Evolutionary conservation across 2,888 invertebrate species (phyloP), one percentile per base, ranked within the genome.

Genomic region (Polydrusus cervinus): DNA sequence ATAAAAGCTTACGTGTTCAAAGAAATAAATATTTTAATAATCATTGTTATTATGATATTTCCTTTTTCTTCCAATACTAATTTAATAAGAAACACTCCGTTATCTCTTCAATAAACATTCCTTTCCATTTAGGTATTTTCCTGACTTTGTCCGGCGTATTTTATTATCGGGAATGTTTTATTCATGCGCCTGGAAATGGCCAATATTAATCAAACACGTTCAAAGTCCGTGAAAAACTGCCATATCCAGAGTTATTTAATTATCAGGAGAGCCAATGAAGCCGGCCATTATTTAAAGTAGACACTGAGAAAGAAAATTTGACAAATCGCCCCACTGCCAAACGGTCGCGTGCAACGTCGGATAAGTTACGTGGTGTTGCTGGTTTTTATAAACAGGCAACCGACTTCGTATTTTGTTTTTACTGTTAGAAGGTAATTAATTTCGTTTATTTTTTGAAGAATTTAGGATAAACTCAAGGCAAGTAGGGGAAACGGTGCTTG

Each of bases 181-280:
- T 74, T 74, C 74, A 74, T 74, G 70, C 65, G 65, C 43, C 65
- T 69, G 74, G 30, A 74, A 74, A 74, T 74, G 65, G 74, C 45
- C 74, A 51, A 45, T 66, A 74, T 74, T 74, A 74, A 74, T 74
- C 74, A 74, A 70, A 74, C 69, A 74, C 64, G 74, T 70, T 65
- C 49, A 64, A 49, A 49, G 67, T 67, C 69, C 70, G 74, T 74
- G 74, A 74, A 74, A 74, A 74, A 74, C 65, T 74, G 70, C 74
- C 75, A 76, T 69, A 73, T 73, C 69, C 73, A 69, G 65, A 76
- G 76, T 76, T 76, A 76, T 76, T 76, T 76, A 76, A 76, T 76
- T 76, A 76, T 76, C 73, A 60, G 62, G 74, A 74, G 69, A 71
- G 76, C 67, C 76, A 76, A 76, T 74, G 74, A 76, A 76, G 64